Evolutionary conservation across 1,140 invertebrate genomes (phyloP).

Genomic region (Zaprionus davidi): DNA sequence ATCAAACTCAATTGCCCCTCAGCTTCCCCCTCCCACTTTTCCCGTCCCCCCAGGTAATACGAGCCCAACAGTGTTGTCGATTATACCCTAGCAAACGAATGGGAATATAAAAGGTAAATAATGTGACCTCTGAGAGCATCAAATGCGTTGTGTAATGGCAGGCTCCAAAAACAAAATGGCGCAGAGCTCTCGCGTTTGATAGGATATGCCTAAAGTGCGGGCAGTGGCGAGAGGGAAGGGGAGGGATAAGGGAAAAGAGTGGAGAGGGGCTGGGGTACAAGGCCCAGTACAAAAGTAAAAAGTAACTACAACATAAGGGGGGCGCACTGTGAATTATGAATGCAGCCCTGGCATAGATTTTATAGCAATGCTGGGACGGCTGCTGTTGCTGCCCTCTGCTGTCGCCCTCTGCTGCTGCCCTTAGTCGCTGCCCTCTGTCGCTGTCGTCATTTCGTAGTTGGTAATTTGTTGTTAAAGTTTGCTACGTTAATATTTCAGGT

Average conservation of each 20-base stretch:
- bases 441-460: neutral
- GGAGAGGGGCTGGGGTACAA: neutral
- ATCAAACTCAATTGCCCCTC: constrained; percentile 20
- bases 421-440: no score
- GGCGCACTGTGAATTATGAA: constrained; percentile 55
- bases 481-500: constrained; percentile 59
- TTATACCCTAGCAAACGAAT: constrained; percentile 52
- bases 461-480: constrained; percentile 57
- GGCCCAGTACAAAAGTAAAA: neutral
- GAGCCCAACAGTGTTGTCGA: neutral
- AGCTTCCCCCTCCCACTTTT: neutral
- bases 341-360: constrained; percentile 60
- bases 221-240: neutral
- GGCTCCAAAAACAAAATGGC: constrained; percentile 57
- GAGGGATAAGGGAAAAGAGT: neutral
- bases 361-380: constrained; percentile 28
- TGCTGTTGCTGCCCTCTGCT: neutral
- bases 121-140: constrained; percentile 82
- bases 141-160: constrained; percentile 77
- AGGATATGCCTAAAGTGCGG: constrained; percentile 49
- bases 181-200: constrained; percentile 45
- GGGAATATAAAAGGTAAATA: constrained; percentile 82
- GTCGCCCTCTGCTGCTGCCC: neutral
- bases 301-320: constrained; percentile 31
- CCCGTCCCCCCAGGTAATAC: neutral